A percentile compares a stretch with the other conserved stretches of the same genome.
Conservation (phyloP, 2,113 vertebrate genomes). For the Echinops telfairi region DNA sequence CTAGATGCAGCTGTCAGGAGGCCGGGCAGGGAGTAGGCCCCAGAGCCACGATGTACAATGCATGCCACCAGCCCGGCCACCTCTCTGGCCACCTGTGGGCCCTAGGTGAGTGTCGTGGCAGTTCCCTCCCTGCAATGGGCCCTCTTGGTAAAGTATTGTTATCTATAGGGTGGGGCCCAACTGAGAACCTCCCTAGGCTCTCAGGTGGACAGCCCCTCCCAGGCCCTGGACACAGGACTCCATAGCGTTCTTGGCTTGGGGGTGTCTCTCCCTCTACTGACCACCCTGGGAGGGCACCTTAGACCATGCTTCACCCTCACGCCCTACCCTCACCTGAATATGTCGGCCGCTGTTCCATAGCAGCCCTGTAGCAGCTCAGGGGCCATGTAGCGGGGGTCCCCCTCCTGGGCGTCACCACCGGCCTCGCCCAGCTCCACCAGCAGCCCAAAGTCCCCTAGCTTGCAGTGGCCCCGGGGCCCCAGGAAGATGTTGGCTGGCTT, state of each 20-base stretch:
- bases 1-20: not conserved
- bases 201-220: not conserved
- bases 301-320: not conserved
- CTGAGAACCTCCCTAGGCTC: not conserved
- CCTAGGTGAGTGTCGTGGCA: not conserved
- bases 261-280: not conserved
- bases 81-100: not conserved
- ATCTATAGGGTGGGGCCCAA: not conserved
- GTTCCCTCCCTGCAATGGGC: too few species aligned
- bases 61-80: not conserved
- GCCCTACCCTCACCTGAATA: conserved; percentile 91
- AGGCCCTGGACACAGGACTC: not conserved
- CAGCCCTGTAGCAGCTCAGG: conserved; percentile 92
- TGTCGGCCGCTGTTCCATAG: conserved; percentile 91
- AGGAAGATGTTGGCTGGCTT: conserved; percentile 95
- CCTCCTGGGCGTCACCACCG: conserved; percentile 89
- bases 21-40: not conserved
- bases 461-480: conserved; percentile 90
- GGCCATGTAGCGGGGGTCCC: conserved; percentile 95
- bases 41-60: not conserved
- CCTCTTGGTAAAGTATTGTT: too few species aligned
- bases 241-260: not conserved
- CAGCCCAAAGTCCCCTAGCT: conserved; percentile 94
- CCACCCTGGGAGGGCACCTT: not conserved
- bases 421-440: conserved; percentile 87